Evolutionary conservation across 2,888 invertebrate species (phyloP).

Genomic region (Ischnura elegans): DNA sequence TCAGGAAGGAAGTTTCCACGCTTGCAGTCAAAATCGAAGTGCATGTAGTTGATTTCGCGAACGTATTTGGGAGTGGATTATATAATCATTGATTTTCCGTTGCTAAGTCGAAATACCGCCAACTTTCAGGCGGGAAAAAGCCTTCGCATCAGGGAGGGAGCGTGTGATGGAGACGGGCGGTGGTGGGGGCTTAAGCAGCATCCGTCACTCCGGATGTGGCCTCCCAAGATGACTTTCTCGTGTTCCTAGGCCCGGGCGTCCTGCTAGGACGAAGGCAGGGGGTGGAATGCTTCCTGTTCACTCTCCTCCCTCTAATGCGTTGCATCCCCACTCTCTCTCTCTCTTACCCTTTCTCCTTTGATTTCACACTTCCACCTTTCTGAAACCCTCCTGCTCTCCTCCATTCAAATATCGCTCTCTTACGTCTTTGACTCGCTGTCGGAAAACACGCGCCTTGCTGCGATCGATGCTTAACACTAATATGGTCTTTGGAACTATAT

Average conservation of each 20-base stretch:
- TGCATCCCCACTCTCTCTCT: neutral
- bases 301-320: neutral
- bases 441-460: neutral
- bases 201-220: slow-evolving; percentile 1
- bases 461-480: slow-evolving; percentile 12
- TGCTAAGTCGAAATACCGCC: neutral
- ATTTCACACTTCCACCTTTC: neutral
- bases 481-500: slow-evolving; percentile 25
- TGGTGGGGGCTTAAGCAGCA: neutral
- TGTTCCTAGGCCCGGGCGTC: slow-evolving; percentile 25
- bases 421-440: neutral
- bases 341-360: neutral
- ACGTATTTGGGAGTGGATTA: neutral
- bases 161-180: neutral
- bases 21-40: neutral
- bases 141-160: neutral
- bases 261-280: slow-evolving; percentile 5
- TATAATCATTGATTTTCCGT: slow-evolving; percentile 23
- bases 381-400: neutral
- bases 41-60: neutral
- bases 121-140: neutral
- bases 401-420: no score
- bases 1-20: neutral
- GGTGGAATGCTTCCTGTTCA: neutral
- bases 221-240: slow-evolving; percentile 53